These are phyloP conservation scores for Nycteola revayana DNA, from an alignment of 2,888 invertebrate genomes.

Conservation along the genomic window DNA sequence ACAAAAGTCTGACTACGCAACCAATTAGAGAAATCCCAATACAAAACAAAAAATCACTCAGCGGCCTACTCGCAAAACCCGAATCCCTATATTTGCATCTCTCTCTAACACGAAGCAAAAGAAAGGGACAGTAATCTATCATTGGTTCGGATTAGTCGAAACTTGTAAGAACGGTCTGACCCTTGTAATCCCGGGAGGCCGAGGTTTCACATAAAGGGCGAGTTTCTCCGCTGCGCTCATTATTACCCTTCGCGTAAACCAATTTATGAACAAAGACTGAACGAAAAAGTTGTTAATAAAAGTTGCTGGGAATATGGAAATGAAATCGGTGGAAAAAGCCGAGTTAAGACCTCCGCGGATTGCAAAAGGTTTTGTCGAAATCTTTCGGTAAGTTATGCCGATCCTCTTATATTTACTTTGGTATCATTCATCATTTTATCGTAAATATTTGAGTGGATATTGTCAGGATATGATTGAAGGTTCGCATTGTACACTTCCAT, in stretches of 20 bases:
- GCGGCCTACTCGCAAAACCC: slow-evolving; percentile 9
- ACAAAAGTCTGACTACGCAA: too few relatives aligned
- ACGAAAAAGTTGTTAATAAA: too few relatives aligned
- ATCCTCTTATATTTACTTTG: too few relatives aligned
- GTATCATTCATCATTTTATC: too few relatives aligned
- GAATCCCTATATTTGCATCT: slow-evolving; percentile 8
- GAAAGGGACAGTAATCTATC: slow-evolving; percentile 27
- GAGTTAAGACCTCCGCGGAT: too few relatives aligned
- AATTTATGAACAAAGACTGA: slow-evolving; percentile 10
- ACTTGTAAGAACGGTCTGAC: slow-evolving; percentile 24
- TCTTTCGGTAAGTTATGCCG: too few relatives aligned
- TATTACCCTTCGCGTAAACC: slow-evolving; percentile 8
- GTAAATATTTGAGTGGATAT: too few relatives aligned
- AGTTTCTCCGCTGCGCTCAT: slow-evolving; percentile 16
- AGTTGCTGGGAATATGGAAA: too few relatives aligned
- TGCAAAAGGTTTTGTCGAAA: too few relatives aligned
- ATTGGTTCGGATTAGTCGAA: slow-evolving; percentile 39
- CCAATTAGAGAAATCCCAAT: slow-evolving; percentile 2
- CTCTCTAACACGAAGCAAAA: slow-evolving; percentile 15
- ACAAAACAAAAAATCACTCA: slow-evolving; percentile 10
- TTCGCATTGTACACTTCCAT: too few relatives aligned
- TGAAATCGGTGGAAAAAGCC: too few relatives aligned
- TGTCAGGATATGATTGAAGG: too few relatives aligned
- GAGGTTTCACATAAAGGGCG: slow-evolving; percentile 16
- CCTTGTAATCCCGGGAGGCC: slow-evolving; percentile 39